Evolutionary conservation across 2,888 invertebrate species (phyloP).

Genomic region (Eueremaeus valkanovi): DNA sequence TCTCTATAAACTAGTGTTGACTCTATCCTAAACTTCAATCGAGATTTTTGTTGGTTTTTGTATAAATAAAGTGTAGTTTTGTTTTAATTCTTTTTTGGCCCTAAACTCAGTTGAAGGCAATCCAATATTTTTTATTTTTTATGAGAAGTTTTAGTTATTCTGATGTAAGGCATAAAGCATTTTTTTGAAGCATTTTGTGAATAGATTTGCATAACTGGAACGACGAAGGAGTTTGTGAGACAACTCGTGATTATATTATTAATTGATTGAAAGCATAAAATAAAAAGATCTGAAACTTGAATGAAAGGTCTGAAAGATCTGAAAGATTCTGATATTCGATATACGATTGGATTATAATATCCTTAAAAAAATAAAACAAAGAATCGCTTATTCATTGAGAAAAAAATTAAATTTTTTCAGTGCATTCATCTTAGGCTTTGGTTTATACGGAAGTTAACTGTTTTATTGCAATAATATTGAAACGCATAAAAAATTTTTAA

Average conservation of each 20-base stretch:
- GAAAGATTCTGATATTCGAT: too few species aligned
- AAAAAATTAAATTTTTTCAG: background rate
- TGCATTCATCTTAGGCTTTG: too few species aligned
- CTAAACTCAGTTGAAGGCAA: background rate
- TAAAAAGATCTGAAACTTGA: background rate
- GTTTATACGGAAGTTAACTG: too few species aligned
- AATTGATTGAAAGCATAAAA: background rate
- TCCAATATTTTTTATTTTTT: background rate
- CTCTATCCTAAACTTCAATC: background rate
- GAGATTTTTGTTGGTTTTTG: background rate
- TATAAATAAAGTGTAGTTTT: background rate
- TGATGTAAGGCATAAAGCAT: too few species aligned
- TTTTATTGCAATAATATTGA: too few species aligned
- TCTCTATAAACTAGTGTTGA: conserved; percentile 1
- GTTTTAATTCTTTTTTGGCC: background rate
- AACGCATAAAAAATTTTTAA: too few species aligned
- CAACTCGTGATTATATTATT: background rate
- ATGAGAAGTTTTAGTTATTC: too few species aligned
- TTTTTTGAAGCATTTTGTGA: too few species aligned
- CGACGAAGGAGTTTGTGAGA: background rate
- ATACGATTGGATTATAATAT: background rate
- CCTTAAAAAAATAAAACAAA: background rate
- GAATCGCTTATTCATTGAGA: background rate
- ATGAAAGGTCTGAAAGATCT: too few species aligned
- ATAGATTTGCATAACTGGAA: conserved; percentile 5